Evolutionary conservation across 2,888 invertebrate genomes (phyloP).

Genomic region (Lochmaea crataegi): DNA sequence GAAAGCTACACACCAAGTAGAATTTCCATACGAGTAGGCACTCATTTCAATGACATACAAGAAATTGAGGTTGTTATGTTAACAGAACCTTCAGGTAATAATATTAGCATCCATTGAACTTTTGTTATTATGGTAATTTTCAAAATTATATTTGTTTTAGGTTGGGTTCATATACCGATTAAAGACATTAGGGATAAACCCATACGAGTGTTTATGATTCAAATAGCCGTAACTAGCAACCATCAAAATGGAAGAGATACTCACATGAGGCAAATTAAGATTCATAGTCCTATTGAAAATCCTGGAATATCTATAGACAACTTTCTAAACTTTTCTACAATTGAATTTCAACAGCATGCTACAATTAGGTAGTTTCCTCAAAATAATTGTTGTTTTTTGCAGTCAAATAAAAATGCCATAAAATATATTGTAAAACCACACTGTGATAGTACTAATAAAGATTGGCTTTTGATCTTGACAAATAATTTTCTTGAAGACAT

Average conservation of each 20-base stretch:
- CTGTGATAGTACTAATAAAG: neutral
- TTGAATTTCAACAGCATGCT: slow-evolving; percentile 84
- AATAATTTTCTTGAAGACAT: too few relatives aligned
- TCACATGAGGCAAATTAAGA: slow-evolving; percentile 96
- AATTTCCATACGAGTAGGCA: slow-evolving; percentile 92
- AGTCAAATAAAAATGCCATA: neutral
- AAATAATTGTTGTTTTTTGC: neutral
- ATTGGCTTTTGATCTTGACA: too few relatives aligned
- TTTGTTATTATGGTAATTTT: slow-evolving; percentile 2
- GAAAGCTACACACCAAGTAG: slow-evolving; percentile 99
- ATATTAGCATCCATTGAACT: neutral
- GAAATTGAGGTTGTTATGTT: slow-evolving; percentile 95
- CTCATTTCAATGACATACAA: slow-evolving; percentile 95
- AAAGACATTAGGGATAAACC: slow-evolving; percentile 89
- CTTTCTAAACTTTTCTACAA: slow-evolving; percentile 82
- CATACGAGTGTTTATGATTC: slow-evolving; percentile 95
- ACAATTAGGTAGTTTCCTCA: slow-evolving; percentile 75
- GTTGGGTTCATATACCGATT: slow-evolving; percentile 95
- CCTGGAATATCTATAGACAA: slow-evolving; percentile 76
- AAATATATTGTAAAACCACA: too few relatives aligned
- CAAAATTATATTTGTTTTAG: slow-evolving; percentile 64
- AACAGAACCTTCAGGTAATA: slow-evolving; percentile 85
- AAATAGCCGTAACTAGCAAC: slow-evolving; percentile 96
- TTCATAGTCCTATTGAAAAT: slow-evolving; percentile 86
- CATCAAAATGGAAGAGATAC: slow-evolving; percentile 99